Conservation (phyloP, 2,888 invertebrate species). For the Leptothorax acervorum region DNA sequence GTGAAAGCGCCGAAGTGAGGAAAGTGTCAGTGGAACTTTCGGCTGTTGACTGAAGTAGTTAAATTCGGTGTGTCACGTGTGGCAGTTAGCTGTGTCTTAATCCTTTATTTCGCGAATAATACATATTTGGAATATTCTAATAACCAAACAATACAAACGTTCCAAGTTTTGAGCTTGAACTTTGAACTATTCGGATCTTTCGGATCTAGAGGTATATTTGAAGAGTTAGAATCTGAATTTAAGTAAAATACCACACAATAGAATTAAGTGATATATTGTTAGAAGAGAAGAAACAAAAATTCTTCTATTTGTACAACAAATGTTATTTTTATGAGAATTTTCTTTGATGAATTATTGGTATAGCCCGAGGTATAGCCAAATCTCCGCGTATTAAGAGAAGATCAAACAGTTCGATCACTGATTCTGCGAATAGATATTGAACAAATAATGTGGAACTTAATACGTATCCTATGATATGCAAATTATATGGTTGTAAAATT, state of each 20-base stretch:
- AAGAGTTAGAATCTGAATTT: not conserved
- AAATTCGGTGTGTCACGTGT: slow-evolving; percentile 1
- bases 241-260: not conserved
- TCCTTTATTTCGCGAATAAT: not conserved
- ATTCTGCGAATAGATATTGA: not conserved
- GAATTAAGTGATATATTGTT: not conserved
- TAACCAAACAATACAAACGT: not conserved
- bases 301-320: not conserved
- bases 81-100: not conserved
- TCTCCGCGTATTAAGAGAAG: not conserved
- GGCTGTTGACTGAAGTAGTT: slow-evolving; percentile 1
- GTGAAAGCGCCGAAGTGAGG: not conserved
- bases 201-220: not conserved
- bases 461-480: not conserved
- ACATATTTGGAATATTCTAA: not conserved
- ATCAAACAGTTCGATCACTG: not conserved
- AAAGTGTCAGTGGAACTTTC: slow-evolving; percentile 33
- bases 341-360: not conserved
- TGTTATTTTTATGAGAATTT: not conserved
- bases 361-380: not conserved
- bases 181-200: slow-evolving; percentile 5
- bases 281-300: not conserved
- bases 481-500: not conserved
- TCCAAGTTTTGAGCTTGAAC: not conserved
- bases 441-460: not conserved